phyloP scores from a whole-genome alignment of 2,113 vertebrate species.

The Brachionichthys hirsutus region DNA sequence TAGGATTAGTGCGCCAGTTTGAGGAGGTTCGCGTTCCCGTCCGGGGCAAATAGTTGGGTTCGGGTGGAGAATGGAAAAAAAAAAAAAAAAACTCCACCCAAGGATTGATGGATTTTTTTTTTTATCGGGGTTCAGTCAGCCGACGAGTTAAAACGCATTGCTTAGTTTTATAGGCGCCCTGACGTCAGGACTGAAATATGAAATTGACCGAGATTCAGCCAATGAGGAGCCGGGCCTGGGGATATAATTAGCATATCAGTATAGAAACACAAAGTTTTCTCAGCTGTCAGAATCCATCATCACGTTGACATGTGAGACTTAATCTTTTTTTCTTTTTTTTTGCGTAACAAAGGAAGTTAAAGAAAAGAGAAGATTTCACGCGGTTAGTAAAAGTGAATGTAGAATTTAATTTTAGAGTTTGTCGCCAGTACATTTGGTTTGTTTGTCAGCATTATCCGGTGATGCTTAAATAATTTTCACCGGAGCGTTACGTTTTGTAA shows the following conservation, averaged over 20 bases:
- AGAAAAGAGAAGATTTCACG: conserved; percentile 6
- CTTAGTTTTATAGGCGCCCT: conserved; percentile 94
- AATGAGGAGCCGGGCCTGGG: conserved; percentile 79
- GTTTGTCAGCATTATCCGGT: background rate
- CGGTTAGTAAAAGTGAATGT: conserved; percentile 12
- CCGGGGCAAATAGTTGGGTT: conserved; percentile 79
- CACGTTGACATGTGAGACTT: conserved; percentile 82
- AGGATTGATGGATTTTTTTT: conserved; percentile 79
- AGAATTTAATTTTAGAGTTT: background rate
- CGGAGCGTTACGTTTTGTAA: conserved; percentile 13
- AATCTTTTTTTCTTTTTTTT: conserved; percentile 65
- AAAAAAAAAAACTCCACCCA: conserved; percentile 74
- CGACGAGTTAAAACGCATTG: conserved; percentile 97
- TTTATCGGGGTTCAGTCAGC: conserved; percentile 84
- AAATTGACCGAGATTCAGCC: conserved; percentile 86
- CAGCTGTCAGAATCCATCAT: conserved; percentile 82
- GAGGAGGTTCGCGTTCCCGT: conserved; percentile 77
- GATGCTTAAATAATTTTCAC: background rate
- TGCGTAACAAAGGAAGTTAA: background rate
- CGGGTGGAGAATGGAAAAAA: conserved; percentile 51
- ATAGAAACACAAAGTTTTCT: conserved; percentile 86
- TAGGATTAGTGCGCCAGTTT: conserved; percentile 80
- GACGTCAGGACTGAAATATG: conserved; percentile 90
- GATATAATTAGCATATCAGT: conserved; percentile 91
- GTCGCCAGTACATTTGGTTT: background rate